Evolutionary conservation across 2,888 invertebrate genomes (phyloP).

Genomic region (Drosophila eohydei): DNA sequence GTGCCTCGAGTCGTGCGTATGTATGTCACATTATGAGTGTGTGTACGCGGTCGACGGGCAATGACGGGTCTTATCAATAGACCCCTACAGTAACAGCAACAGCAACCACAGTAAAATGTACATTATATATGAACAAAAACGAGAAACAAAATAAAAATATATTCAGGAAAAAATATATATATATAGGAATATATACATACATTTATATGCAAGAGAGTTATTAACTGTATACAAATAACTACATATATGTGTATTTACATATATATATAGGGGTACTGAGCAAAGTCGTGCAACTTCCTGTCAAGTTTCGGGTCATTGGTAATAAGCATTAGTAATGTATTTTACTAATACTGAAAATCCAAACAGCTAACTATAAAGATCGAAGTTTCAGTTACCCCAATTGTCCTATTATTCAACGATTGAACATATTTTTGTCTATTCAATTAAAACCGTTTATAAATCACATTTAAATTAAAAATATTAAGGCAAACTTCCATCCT

Average conservation of each 20-base stretch:
- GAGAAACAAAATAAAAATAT: conserved; percentile 34
- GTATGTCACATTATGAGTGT: conserved; percentile 15
- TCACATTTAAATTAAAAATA: not conserved
- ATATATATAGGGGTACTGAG: not conserved
- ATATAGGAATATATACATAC: not conserved
- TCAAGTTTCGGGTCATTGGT: conserved; percentile 31
- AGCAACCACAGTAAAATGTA: conserved; percentile 41
- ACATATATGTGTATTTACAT: not conserved
- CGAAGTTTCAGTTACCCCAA: not conserved
- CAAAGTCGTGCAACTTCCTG: conserved; percentile 45
- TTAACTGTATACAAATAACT: not conserved
- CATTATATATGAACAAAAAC: conserved; percentile 45
- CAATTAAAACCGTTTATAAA: not conserved
- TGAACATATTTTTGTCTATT: not conserved
- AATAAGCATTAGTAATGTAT: no score
- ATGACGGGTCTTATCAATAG: conserved; percentile 66
- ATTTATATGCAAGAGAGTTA: not conserved
- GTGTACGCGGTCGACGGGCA: conserved; percentile 55
- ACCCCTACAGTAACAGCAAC: conserved; percentile 63
- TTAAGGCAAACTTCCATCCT: no score
- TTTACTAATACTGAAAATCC: no score
- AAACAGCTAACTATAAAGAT: no score
- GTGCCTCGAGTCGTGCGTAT: conserved; percentile 40
- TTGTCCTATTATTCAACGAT: not conserved
- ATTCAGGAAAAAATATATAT: conserved; percentile 24